A percentile compares a stretch with the other conserved stretches of the same genome.
Evolutionary conservation across 1,140 invertebrate genomes (phyloP).

Genomic region (Eueides isabella): DNA sequence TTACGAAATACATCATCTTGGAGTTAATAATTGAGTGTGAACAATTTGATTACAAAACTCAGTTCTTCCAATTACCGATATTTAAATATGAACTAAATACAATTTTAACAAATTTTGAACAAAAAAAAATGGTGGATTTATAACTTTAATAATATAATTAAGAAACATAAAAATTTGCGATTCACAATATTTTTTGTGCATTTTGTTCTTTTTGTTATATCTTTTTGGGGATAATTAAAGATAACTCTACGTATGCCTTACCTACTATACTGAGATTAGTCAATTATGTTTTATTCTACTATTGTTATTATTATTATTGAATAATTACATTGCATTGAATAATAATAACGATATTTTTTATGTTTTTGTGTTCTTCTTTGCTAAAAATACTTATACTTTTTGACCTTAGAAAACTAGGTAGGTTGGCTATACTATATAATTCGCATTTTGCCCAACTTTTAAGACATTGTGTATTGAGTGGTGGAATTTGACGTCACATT

Average conservation of each 20-base stretch:
- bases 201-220: background rate
- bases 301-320: background rate
- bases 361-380: no score
- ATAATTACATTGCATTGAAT: no score
- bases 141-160: slow-evolving; percentile 11
- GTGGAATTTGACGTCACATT: no score
- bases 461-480: no score
- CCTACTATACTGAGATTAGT: background rate
- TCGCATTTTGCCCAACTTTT: no score
- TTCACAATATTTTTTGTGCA: background rate
- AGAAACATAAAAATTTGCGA: slow-evolving; percentile 5
- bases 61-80: slow-evolving; percentile 19
- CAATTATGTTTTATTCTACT: background rate
- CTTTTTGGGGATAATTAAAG: background rate
- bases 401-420: no score
- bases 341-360: no score
- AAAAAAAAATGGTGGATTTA: background rate
- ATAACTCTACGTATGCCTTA: background rate
- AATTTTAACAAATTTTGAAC: slow-evolving; percentile 3
- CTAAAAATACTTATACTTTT: no score
- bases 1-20: background rate
- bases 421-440: no score
- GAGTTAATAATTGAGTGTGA: slow-evolving; percentile 25
- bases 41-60: slow-evolving; percentile 25
- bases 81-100: slow-evolving; percentile 37